Evolutionary conservation across 2,888 invertebrate genomes (phyloP).

Genomic region (Papilio elwesi): DNA sequence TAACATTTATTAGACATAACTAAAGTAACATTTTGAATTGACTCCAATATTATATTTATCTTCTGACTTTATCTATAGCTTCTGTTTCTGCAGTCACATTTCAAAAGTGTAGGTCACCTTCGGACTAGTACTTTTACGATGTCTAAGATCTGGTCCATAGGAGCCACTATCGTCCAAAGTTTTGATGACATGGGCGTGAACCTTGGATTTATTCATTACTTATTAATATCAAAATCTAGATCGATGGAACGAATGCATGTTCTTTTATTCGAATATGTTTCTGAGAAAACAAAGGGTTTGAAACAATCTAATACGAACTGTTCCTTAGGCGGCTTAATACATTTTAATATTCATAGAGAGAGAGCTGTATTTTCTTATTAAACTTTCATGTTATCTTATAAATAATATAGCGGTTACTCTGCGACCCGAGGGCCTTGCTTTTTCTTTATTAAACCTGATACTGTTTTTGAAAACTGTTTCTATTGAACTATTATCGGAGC

Average conservation of each 20-base stretch:
- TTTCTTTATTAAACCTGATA: constrained; percentile 18
- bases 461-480: constrained; percentile 17
- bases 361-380: constrained; percentile 53
- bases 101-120: too few relatives aligned
- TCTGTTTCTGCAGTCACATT: too few relatives aligned
- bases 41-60: too few relatives aligned
- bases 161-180: too few relatives aligned
- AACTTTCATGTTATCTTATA: constrained; percentile 66
- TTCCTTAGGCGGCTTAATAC: constrained; percentile 25
- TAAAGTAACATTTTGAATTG: too few relatives aligned
- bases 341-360: constrained; percentile 37
- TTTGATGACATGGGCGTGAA: too few relatives aligned
- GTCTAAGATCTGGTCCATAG: too few relatives aligned
- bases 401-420: constrained; percentile 59
- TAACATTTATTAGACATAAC: too few relatives aligned
- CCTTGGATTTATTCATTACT: too few relatives aligned
- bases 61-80: too few relatives aligned
- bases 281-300: constrained; percentile 12
- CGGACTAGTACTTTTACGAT: too few relatives aligned
- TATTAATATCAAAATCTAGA: too few relatives aligned
- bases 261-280: constrained; percentile 4
- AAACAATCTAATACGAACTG: background rate
- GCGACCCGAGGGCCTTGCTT: constrained; percentile 35
- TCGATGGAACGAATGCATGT: background rate
- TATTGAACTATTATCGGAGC: background rate